Base-by-base conservation (phyloP, 2,113 vertebrate species). In the Channa maculata region DNA sequence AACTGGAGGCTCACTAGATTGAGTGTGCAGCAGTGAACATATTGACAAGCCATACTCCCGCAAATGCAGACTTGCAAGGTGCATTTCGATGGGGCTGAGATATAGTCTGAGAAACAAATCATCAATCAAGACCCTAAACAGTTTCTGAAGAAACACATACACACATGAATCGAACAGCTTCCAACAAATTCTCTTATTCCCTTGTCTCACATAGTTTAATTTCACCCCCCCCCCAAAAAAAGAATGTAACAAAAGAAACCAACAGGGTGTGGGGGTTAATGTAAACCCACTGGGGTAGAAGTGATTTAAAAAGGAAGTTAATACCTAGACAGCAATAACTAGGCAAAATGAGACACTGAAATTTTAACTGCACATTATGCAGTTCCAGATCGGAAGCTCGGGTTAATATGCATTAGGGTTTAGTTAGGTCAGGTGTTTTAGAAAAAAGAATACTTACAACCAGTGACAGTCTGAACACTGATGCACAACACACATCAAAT, bases 291-390 rank as follows among this genome's bases (percentile, higher is more conserved):
- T 39, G 36, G 8, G 11, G 37, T 8, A 15, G 48, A 69, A 50
- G 43, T 58, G 5, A 67, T 77, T 81, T 77, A 63, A 70, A 80
- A 52, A 49, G 8, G 33, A 51, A 34, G 8, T 12, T 73, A 75
- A 49, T n/a, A 51, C 51, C 44, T 34, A 51, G 57, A 61, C 46
- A 64, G 70, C 45, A 77, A 63, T 79, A 87, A 77, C 43, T 14
- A 61, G 41, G 50, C 77, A 64, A 49, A 58, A 0, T 5, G 75
- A 61, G 63, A 66, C 37, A 38, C 78, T 81, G 24, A 81, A 67
- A 85, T 3, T 86, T 77, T 80, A 78, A 84, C 43, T 13, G 48
- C 70, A 53, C 66, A 65, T 84, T 71, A 86, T 57, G 69, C 13
- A 69, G 85, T 50, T 44, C 46, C 39, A 10, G 61, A 55, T 55